Base-by-base conservation (phyloP, 2,113 vertebrate genomes). In the Paradisaea rubra region DNA sequence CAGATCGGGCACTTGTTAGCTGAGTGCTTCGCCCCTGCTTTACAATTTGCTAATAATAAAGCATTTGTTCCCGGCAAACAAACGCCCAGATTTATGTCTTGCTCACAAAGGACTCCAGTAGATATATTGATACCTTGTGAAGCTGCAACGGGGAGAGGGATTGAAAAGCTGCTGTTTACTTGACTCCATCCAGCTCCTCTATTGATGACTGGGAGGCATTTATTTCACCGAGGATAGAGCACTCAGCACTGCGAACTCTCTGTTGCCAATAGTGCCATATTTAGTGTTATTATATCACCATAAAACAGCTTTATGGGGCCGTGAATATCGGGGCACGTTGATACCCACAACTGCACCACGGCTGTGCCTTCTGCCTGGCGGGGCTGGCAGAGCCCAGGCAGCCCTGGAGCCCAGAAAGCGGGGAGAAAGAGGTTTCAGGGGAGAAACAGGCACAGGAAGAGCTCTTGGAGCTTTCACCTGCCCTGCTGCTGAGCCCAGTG, bases 71-170 rank as follows among this genome's bases (percentile, higher is more conserved):
- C 85, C 76, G 61, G 95, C 93, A 69, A 91, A 95, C 93, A 73
- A 88, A 57, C 3, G 18, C 76, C 65, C 73, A 53, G 97, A 92
- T 94, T 97, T 91, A 94, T 95, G 86, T 56, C 92, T 86, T 19
- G 61, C 72, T 97, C 79, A 88, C 90, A 91, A 79, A 91, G 80
- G 95, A 33, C 89, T 85, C 71, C 91, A 39, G 91, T 92, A 92
- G 95, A 96, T 95, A 91, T 97, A 97, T 97, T 88, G 96, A 97
- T 96, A 94, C 73, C 37, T 81, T 45, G 92, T 44, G 79, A 86
- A 84, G 81, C 91, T 88, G 60, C 69, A 39, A 86, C 81, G 31
- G 82, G 42, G 86, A 84, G 57, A 74, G 50, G 49, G 60, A 95
- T 85, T 60, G 95, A 71, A 93, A 90, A 89, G 86, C 0, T 2